Conservation (phyloP, 2,113 vertebrate genomes). For the Oreochromis spilurus region DNA sequence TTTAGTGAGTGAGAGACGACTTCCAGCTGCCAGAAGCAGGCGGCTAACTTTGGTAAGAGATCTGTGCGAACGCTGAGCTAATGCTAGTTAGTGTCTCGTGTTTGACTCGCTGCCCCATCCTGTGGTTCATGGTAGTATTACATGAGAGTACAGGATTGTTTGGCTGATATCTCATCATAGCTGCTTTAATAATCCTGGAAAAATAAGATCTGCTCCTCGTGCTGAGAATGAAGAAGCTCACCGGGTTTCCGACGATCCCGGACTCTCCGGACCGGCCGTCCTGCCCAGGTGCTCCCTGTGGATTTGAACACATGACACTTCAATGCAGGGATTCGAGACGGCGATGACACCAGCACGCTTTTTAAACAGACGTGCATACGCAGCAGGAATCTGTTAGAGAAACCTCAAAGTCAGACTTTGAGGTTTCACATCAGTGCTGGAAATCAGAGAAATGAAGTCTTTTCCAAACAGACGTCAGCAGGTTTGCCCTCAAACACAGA, state of each 20-base stretch:
- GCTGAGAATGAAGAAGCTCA: slow-evolving; percentile 21
- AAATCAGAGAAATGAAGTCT: neutral
- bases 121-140: neutral
- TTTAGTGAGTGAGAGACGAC: neutral
- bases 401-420: neutral
- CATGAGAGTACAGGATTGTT: neutral
- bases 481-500: neutral
- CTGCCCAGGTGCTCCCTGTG: slow-evolving; percentile 59
- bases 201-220: neutral
- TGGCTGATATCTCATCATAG: neutral
- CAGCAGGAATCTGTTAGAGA: neutral
- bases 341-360: neutral
- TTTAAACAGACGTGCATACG: neutral
- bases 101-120: neutral
- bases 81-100: neutral
- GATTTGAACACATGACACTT: neutral
- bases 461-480: neutral
- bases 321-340: neutral
- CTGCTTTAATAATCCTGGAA: neutral
- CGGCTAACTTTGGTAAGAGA: neutral
- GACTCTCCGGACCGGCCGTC: slow-evolving; percentile 36
- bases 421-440: neutral
- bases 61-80: neutral
- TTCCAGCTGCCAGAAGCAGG: neutral
- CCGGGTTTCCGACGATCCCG: slow-evolving; percentile 52